Evolutionary conservation across 2,113 vertebrate species (phyloP), one percentile per base, ranked within the genome.

Genomic region (Neodon shergylaensis): DNA sequence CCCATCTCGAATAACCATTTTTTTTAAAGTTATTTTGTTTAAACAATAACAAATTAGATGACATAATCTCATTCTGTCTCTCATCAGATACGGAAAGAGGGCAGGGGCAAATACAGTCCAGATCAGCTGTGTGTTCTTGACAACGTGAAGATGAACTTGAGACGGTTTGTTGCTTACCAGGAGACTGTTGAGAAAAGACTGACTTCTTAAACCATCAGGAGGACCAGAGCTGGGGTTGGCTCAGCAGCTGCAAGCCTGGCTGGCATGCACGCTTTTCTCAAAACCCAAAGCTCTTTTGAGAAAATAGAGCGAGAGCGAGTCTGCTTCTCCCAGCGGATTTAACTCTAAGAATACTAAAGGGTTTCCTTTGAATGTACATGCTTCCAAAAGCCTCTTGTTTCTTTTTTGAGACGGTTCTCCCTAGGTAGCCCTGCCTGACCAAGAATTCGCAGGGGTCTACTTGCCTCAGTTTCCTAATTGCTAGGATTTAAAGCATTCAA

Each of bases 61-160:
- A 68, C 31, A 24, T 19, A 24, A 26, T 84, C 26, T 84, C 47
- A 17, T 83, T 63, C 28, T 52, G 65, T 8, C 42, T 76, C 7
- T 88, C 61, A 21, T 36, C 98, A 99, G 99, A 99, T 99, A 36
- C 99, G 99, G 78, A 99, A 99, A 97, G 99, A 99, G 98, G 99
- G 99, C 76, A 98, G 98, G 98, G 98, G 98, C 92, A 99, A 98
- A 94, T 99, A 98, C 97, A 99, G 98, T 87, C 98, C 98, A 39
- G 99, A 99, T 97, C 99, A 99, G 91, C 98, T 99, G 42, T 99
- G 99, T 95, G 99, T 99, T 95, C 98, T 99, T 8, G 99, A 99
- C 98, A 99, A 99, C 82, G 98, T 99, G 97, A 99, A 98, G 98
- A 98, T 99, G 97, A 99, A 99, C 98, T 98, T 99, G 97, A 99